phyloP scores from a whole-genome alignment of 2,797 vertebrate species.

The Limosa lapponica region DNA sequence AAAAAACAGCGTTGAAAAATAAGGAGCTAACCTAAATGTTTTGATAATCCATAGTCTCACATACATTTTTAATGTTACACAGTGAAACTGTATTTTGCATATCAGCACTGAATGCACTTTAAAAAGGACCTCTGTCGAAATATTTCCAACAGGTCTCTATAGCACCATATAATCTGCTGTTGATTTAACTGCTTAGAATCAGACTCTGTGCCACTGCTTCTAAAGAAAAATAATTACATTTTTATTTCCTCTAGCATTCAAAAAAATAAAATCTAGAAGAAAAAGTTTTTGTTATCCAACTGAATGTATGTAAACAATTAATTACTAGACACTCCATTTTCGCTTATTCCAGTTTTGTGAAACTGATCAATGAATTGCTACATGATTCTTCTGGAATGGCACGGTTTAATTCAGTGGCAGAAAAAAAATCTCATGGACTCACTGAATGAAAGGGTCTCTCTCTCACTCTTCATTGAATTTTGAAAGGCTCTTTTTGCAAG shows the following conservation, averaged over 20 bases:
- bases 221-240: background rate
- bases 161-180: conserved; percentile 48
- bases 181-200: background rate
- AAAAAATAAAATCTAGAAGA: background rate
- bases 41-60: background rate
- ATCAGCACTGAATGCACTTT: background rate
- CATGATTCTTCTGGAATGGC: background rate
- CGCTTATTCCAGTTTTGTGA: background rate
- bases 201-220: background rate
- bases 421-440: background rate
- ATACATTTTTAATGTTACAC: background rate
- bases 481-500: background rate
- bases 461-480: background rate
- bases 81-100: background rate
- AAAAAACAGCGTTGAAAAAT: background rate
- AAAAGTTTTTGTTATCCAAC: background rate
- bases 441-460: background rate
- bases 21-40: background rate
- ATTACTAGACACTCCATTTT: background rate
- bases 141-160: conserved; percentile 11
- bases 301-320: background rate
- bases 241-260: background rate
- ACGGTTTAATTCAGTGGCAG: background rate
- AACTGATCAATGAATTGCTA: background rate
- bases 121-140: conserved; percentile 10